Evolutionary conservation across 1,140 invertebrate species (phyloP).

Genomic region (Drosophila sturtevanti): DNA sequence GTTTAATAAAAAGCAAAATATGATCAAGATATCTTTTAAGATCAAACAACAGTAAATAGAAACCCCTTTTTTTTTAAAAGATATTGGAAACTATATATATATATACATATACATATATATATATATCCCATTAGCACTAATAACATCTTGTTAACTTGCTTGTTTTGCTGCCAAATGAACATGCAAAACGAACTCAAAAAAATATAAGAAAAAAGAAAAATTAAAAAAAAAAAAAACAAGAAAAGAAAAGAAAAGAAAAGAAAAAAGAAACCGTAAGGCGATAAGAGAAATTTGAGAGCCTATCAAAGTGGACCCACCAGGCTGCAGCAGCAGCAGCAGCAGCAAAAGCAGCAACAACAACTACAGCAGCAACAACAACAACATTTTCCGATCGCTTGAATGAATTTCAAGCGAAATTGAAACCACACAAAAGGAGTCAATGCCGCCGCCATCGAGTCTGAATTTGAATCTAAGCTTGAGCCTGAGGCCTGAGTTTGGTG

Average conservation of each 20-base stretch:
- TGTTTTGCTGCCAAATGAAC: slow-evolving; percentile 70
- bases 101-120: not conserved
- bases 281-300: slow-evolving; percentile 66
- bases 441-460: not conserved
- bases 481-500: too few species aligned
- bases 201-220: too few species aligned
- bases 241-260: not conserved
- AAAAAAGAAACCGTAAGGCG: slow-evolving; percentile 22
- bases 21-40: too few species aligned
- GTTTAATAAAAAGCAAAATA: too few species aligned
- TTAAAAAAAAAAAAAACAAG: too few species aligned
- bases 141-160: slow-evolving; percentile 40
- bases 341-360: too few species aligned
- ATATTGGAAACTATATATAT: not conserved
- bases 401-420: slow-evolving; percentile 55
- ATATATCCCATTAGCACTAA: slow-evolving; percentile 2
- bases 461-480: not conserved
- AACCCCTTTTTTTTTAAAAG: too few species aligned
- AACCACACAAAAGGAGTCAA: slow-evolving; percentile 51
- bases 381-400: slow-evolving; percentile 11
- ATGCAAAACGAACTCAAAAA: slow-evolving; percentile 50
- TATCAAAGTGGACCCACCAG: slow-evolving; percentile 53
- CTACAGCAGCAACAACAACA: not conserved
- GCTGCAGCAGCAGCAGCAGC: not conserved
- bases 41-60: too few species aligned